These are phyloP conservation scores for Notothenia coriiceps DNA, from an alignment of 2,113 vertebrate species.

Conservation along the genomic window DNA sequence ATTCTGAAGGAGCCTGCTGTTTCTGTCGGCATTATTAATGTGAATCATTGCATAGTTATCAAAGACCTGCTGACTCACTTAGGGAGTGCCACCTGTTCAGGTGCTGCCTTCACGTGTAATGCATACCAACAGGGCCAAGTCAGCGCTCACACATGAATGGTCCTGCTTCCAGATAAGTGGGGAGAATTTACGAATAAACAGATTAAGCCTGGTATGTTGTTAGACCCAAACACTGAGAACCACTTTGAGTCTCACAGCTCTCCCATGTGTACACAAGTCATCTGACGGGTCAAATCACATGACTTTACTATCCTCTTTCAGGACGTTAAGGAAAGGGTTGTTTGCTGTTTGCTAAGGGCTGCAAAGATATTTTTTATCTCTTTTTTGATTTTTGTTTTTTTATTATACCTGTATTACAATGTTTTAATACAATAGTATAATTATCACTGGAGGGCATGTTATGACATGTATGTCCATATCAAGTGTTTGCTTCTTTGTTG, in stretches of 20 bases:
- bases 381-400: not conserved
- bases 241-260: not conserved
- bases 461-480: too few relatives aligned
- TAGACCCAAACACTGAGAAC: not conserved
- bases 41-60: slow-evolving; percentile 30
- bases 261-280: slow-evolving; percentile 32
- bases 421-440: not conserved
- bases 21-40: not conserved
- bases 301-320: slow-evolving; percentile 25
- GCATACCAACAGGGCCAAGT: slow-evolving; percentile 61
- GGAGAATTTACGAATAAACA: not conserved
- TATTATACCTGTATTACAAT: not conserved
- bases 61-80: slow-evolving; percentile 51
- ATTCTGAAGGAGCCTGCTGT: not conserved
- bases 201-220: not conserved
- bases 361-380: not conserved
- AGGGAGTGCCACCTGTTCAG: slow-evolving; percentile 73
- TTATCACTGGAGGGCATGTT: not conserved
- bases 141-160: slow-evolving; percentile 25
- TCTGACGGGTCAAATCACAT: slow-evolving; percentile 57
- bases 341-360: not conserved
- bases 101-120: slow-evolving; percentile 35
- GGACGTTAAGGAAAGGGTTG: not conserved
- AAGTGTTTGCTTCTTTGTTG: not conserved
- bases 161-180: not conserved